Percentiles rank a stretch among this genome's conserved stretches.
phyloP scores from a whole-genome alignment of 2,113 vertebrate species.

The Petrocephalus microphthalmus region DNA sequence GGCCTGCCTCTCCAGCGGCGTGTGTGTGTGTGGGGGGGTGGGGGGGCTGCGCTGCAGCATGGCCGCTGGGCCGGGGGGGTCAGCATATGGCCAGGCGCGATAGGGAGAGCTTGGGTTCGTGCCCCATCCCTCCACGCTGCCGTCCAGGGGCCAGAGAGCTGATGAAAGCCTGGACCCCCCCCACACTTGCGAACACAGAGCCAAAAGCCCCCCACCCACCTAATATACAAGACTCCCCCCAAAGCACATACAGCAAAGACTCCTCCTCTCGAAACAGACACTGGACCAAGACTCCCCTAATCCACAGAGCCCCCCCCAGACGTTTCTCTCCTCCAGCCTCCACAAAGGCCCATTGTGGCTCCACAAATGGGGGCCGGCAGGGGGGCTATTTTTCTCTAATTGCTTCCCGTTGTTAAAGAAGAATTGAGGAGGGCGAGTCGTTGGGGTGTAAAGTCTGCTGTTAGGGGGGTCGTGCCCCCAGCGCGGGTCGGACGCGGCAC shows the following conservation, averaged over 20 bases:
- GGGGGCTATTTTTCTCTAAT: conserved; percentile 67
- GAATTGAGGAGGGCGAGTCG: conserved; percentile 54
- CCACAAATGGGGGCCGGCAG: conserved; percentile 55
- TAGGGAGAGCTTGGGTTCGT: conserved; percentile 77
- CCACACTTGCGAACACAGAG: conserved; percentile 47
- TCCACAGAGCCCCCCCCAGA: not conserved
- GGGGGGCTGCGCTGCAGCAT: conserved; percentile 78
- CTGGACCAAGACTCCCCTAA: not conserved
- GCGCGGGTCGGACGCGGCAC: not conserved
- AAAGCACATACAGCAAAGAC: not conserved
- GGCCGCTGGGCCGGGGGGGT: conserved; percentile 79
- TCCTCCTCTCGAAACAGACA: conserved; percentile 24
- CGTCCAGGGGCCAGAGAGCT: conserved; percentile 67
- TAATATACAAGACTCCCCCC: conserved; percentile 16
- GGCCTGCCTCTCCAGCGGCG: conserved; percentile 47
- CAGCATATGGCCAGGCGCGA: conserved; percentile 97
- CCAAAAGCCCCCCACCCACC: conserved; percentile 27
- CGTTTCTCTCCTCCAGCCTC: conserved; percentile 54
- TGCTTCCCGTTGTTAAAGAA: conserved; percentile 55
- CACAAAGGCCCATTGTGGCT: conserved; percentile 86
- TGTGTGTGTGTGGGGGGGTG: conserved; percentile 34
- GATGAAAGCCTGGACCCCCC: conserved; percentile 88
- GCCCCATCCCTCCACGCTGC: conserved; percentile 71
- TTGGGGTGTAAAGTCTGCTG: conserved; percentile 25
- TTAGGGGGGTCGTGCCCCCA: conserved; percentile 1